phyloP scores from a whole-genome alignment of 2,888 invertebrate genomes.

The Eristalis pertinax region DNA sequence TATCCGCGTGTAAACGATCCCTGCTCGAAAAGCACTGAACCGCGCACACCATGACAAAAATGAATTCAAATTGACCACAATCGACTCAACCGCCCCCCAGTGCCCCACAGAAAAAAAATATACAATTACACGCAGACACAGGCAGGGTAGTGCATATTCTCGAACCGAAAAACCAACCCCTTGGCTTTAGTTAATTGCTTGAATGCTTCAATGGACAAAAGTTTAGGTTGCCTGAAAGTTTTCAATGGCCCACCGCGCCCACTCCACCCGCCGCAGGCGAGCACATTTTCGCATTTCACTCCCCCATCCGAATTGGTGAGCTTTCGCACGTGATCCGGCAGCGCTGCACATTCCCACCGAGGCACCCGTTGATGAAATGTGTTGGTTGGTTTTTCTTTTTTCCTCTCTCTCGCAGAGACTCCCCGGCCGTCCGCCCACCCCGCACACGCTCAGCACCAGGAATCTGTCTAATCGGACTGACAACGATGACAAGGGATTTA shows the following conservation, averaged over 20 bases:
- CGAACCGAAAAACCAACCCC: background rate
- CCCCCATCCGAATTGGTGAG: constrained; percentile 13
- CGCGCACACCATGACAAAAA: constrained; percentile 9
- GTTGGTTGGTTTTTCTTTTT: constrained; percentile 3
- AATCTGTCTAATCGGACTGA: background rate
- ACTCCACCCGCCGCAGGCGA: background rate
- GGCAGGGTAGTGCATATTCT: background rate
- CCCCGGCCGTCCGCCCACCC: background rate
- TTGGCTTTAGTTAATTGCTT: constrained; percentile 15
- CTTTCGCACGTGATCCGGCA: constrained; percentile 54
- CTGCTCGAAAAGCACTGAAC: background rate
- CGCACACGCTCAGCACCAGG: background rate
- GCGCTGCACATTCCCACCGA: constrained; percentile 33
- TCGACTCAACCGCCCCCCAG: background rate
- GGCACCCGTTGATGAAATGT: constrained; percentile 52
- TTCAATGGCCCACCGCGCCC: constrained; percentile 1
- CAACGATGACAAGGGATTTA: background rate
- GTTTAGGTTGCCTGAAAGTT: constrained; percentile 24
- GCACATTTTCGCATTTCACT: constrained; percentile 16
- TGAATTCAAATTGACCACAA: constrained; percentile 37
- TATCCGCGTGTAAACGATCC: background rate
- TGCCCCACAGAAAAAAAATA: background rate
- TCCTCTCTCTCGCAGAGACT: background rate
- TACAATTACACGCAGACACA: background rate
- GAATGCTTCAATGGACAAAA: constrained; percentile 38